A percentile compares a stretch with the other conserved stretches of the same genome.
phyloP scores from a whole-genome alignment of 2,113 vertebrate species.

The Laterallus jamaicensis region DNA sequence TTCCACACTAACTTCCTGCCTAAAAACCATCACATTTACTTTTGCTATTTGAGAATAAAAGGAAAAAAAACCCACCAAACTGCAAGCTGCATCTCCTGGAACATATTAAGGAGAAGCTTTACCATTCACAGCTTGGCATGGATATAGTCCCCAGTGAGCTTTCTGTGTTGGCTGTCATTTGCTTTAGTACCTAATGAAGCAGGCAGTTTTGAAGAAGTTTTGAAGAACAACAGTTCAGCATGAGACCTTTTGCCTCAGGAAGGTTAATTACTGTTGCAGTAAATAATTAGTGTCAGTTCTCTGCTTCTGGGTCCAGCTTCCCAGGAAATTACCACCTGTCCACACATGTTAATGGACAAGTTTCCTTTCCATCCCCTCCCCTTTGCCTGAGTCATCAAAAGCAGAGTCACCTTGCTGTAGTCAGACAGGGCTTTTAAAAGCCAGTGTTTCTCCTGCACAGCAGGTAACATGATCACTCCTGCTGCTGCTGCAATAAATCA shows the following conservation, averaged over 20 bases:
- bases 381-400: constrained; percentile 11
- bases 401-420: background rate
- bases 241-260: background rate
- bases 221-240: background rate
- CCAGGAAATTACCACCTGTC: constrained; percentile 6
- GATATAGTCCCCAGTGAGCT: background rate
- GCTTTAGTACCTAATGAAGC: background rate
- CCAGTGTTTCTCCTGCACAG: background rate
- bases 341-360: background rate
- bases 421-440: background rate
- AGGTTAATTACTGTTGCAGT: background rate
- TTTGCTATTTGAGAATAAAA: background rate
- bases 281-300: background rate
- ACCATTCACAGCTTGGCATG: background rate
- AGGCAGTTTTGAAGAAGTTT: background rate
- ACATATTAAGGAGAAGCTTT: background rate
- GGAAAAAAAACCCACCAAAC: background rate
- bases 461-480: background rate
- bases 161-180: background rate
- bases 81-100: background rate
- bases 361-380: background rate
- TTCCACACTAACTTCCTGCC: background rate
- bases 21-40: background rate
- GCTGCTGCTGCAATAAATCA: background rate
- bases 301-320: background rate